Base-by-base conservation (phyloP, 2,113 vertebrate species). In the Lepisosteus oculatus region DNA sequence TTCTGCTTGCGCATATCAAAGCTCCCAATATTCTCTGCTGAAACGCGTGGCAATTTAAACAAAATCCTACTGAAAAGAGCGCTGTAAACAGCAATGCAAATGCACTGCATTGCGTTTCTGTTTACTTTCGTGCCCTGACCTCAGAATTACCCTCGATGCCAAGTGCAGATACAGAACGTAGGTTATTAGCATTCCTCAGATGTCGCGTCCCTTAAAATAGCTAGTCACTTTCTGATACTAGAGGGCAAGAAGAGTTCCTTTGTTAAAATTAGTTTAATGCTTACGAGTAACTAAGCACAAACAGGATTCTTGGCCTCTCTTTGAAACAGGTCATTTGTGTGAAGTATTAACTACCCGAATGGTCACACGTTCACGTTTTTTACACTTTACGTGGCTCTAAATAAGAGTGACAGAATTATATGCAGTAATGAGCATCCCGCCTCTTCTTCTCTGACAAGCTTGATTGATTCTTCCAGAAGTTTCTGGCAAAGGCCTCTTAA, bases 71-170 rank as follows among this genome's bases (percentile, higher is more conserved):
- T 59, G 11, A 4, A 51, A 51, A 6, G 17, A 29, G 17, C 17
- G 17, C 17, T 6, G 47, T 51, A 6, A 51, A 51, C 8, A 51
- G 47, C 4, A 59, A 59, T 59, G 56, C 3, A 59, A 8, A 59
- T 63, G 6, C 15, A 59, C n/a, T 3, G 13, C 59, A 64, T 51
- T 73, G 0, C 17, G 56, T 61, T 42, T 61, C 55, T 73, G 65
- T 73, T 73, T 73, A 68, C 56, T 59, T 9, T 73, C 42, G 55
- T 51, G 11, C 11, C 45, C 72, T 68, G 72, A 73, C 72, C 65
- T 41, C 13, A 8, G n/a, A 59, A 45, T 3, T 11, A 62, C 44
- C 61, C 69, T 12, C 51, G 64, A 67, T 65, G 55, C 54, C n/a
- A 29, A 47, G 64, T 59, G 65, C 54, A 72, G 71, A 72, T 67